phyloP scores from a whole-genome alignment of 2,113 vertebrate genomes.

The Oreochromis aureus region DNA sequence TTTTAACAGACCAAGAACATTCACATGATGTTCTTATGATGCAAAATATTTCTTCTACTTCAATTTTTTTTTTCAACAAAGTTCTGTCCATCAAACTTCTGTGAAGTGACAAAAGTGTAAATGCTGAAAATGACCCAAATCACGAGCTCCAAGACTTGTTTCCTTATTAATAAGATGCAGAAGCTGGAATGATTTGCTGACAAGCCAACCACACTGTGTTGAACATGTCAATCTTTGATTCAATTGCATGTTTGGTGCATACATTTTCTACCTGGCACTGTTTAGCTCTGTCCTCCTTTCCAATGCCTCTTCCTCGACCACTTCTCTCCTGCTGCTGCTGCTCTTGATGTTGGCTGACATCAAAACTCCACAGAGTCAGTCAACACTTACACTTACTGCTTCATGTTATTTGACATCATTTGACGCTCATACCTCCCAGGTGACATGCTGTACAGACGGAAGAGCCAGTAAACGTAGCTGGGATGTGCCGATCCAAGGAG shows the following conservation, averaged over 20 bases:
- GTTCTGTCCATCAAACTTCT: neutral
- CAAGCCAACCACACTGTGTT: neutral
- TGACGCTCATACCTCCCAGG: neutral
- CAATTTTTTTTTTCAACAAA: neutral
- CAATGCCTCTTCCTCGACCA: neutral
- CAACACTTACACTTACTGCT: neutral
- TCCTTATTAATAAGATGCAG: neutral
- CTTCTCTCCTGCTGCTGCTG: neutral
- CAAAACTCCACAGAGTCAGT: neutral
- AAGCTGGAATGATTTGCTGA: neutral
- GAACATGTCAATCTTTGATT: neutral
- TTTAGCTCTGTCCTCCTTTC: neutral
- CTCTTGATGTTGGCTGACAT: neutral
- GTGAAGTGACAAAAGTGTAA: neutral
- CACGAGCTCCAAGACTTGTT: neutral
- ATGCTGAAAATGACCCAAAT: neutral
- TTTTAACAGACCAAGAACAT: fast-evolving
- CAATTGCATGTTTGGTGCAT: neutral
- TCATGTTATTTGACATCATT: neutral
- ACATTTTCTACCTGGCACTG: neutral
- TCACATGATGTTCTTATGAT: neutral
- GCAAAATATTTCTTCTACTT: neutral
- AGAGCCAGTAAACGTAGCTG: neutral
- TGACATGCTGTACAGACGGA: neutral
- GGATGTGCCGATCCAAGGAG: neutral